phyloP scores from a whole-genome alignment of 2,888 invertebrate genomes.

The Sinohyriopsis cumingii region DNA sequence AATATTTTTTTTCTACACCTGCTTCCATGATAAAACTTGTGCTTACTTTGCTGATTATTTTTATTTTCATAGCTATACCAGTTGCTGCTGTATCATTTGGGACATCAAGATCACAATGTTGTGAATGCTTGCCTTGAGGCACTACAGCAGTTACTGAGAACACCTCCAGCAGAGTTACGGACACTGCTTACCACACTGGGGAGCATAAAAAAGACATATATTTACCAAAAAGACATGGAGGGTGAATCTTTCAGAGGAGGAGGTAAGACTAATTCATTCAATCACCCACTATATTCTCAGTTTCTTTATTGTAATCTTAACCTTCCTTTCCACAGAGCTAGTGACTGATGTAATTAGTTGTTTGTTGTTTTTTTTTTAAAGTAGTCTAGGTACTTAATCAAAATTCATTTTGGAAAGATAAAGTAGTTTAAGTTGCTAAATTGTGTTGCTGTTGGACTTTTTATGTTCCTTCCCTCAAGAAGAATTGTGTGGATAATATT shows the following conservation, averaged over 20 bases:
- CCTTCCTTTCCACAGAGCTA: background rate
- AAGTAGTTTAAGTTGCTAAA: too few relatives aligned
- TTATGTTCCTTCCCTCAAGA: too few relatives aligned
- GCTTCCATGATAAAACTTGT: background rate
- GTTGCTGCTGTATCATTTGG: constrained; percentile 73
- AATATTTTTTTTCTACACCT: constrained; percentile 5
- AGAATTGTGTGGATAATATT: too few relatives aligned
- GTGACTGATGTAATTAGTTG: background rate
- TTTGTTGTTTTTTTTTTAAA: background rate
- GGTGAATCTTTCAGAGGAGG: background rate
- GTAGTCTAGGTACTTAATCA: background rate
- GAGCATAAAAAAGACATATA: constrained; percentile 64
- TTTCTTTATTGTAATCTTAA: background rate
- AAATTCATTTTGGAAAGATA: too few relatives aligned
- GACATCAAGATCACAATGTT: constrained; percentile 86
- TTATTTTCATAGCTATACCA: constrained; percentile 70
- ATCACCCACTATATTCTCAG: background rate
- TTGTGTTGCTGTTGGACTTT: too few relatives aligned
- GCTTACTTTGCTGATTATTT: background rate
- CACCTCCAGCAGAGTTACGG: constrained; percentile 75
- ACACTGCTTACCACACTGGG: constrained; percentile 75
- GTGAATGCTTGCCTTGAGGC: constrained; percentile 89
- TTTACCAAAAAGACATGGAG: constrained; percentile 53
- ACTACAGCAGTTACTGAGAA: constrained; percentile 78
- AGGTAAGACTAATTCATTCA: too few relatives aligned